These are phyloP conservation scores for Lumbricus terrestris DNA, from an alignment of 2,888 invertebrate species.

Conservation along the genomic window DNA sequence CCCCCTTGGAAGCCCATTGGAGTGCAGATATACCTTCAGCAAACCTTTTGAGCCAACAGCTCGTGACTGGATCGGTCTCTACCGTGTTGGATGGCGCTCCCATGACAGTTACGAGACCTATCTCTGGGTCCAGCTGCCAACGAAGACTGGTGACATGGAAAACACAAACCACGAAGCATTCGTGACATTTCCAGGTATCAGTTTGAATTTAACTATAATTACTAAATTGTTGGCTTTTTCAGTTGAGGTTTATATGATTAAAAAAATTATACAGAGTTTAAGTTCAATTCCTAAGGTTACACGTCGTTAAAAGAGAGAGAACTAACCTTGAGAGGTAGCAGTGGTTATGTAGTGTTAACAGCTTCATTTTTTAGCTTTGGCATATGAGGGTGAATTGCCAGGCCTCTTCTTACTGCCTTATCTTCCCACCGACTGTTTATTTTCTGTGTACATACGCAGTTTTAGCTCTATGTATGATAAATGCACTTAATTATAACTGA, in stretches of 20 bases:
- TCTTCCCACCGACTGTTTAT: too few relatives aligned
- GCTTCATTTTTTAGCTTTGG: too few relatives aligned
- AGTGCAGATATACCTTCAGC: not conserved
- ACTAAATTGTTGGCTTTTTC: not conserved
- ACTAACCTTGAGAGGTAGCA: too few relatives aligned
- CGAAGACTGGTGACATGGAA: not conserved
- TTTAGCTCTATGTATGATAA: too few relatives aligned
- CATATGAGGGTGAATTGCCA: too few relatives aligned
- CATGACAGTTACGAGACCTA: conserved; percentile 48
- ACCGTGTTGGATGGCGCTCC: conserved; percentile 54
- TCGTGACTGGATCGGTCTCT: conserved; percentile 54
- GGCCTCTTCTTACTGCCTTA: too few relatives aligned
- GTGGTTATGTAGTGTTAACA: too few relatives aligned
- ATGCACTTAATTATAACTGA: too few relatives aligned
- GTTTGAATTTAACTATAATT: not conserved
- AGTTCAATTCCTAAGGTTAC: too few relatives aligned
- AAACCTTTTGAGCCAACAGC: not conserved
- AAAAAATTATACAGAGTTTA: too few relatives aligned
- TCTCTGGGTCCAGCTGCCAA: conserved; percentile 48
- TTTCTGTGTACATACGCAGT: too few relatives aligned
- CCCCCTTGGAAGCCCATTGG: not conserved
- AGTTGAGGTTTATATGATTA: not conserved
- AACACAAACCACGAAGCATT: not conserved
- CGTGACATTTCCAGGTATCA: conserved; percentile 4
- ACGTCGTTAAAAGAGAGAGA: too few relatives aligned